phyloP scores from a whole-genome alignment of 2,888 invertebrate genomes.

The Leucozona laternaria region DNA sequence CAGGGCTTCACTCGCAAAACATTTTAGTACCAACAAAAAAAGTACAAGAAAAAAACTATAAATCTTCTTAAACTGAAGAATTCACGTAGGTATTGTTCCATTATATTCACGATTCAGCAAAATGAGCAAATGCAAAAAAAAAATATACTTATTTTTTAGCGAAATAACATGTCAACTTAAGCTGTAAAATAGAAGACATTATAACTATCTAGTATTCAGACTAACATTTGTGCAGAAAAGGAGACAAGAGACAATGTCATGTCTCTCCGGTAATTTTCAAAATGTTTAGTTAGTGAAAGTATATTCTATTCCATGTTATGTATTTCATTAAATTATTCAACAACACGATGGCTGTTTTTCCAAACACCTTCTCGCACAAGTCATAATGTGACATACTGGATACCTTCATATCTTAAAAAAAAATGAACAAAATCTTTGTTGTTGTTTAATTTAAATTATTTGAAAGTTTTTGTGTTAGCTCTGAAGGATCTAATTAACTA shows the following conservation, averaged over 20 bases:
- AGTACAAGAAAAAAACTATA: neutral
- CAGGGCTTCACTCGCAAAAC: neutral
- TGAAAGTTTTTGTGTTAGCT: no score
- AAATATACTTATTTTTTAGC: neutral
- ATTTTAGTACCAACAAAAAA: neutral
- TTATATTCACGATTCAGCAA: no score
- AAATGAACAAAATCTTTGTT: no score
- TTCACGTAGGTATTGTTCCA: neutral
- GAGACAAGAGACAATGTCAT: neutral
- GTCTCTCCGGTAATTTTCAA: neutral
- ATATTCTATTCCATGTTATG: neutral
- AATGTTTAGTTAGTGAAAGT: neutral
- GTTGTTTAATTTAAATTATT: no score
- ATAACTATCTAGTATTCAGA: neutral
- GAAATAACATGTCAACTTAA: neutral
- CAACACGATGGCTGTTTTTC: no score
- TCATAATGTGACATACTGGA: no score
- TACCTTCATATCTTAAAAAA: no score
- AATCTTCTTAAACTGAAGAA: neutral
- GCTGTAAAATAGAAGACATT: neutral
- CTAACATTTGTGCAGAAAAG: neutral
- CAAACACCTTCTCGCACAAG: no score
- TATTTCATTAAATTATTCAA: neutral
- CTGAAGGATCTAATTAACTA: no score
- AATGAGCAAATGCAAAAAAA: neutral